phyloP scores from a whole-genome alignment of 2,888 invertebrate genomes.

The Trypoxylon attenuatum region DNA sequence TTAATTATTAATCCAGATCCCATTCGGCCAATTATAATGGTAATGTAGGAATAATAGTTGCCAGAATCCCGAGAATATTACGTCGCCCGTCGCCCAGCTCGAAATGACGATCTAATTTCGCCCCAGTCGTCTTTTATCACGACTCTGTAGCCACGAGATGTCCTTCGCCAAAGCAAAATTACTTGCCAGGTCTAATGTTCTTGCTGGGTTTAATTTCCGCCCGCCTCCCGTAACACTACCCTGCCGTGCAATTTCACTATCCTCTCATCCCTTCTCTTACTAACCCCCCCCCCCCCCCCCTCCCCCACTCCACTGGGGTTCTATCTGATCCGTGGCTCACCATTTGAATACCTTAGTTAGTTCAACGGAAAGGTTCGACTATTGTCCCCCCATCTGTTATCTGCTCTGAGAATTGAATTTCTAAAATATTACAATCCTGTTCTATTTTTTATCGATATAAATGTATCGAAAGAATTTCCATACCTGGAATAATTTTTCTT shows the following conservation, averaged over 20 bases:
- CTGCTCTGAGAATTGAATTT: constrained; percentile 25
- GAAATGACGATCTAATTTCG: constrained; percentile 8
- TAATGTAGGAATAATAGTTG: not conserved
- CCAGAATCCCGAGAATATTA: too few relatives aligned
- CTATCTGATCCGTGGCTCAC: constrained; percentile 41
- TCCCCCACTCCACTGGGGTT: too few relatives aligned
- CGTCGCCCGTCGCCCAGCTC: not conserved
- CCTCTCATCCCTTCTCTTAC: too few relatives aligned
- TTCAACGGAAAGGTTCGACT: constrained; percentile 52
- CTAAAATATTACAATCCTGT: constrained; percentile 37
- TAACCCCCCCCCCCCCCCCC: too few relatives aligned
- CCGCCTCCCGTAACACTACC: constrained; percentile 47
- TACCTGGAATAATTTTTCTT: too few relatives aligned
- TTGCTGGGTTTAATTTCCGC: constrained; percentile 39
- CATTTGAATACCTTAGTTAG: constrained; percentile 46
- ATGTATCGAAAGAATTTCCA: too few relatives aligned
- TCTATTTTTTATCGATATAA: too few relatives aligned
- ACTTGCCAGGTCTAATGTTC: constrained; percentile 26
- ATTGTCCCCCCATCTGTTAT: constrained; percentile 42
- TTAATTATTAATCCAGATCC: not conserved
- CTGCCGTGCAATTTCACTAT: constrained; percentile 51
- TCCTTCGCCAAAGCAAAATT: constrained; percentile 21
- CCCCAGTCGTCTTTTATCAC: constrained; percentile 25
- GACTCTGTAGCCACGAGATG: constrained; percentile 4
- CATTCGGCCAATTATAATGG: not conserved